Conservation (phyloP, 1,140 invertebrate genomes). For the Zaprionus ghesquierei region DNA sequence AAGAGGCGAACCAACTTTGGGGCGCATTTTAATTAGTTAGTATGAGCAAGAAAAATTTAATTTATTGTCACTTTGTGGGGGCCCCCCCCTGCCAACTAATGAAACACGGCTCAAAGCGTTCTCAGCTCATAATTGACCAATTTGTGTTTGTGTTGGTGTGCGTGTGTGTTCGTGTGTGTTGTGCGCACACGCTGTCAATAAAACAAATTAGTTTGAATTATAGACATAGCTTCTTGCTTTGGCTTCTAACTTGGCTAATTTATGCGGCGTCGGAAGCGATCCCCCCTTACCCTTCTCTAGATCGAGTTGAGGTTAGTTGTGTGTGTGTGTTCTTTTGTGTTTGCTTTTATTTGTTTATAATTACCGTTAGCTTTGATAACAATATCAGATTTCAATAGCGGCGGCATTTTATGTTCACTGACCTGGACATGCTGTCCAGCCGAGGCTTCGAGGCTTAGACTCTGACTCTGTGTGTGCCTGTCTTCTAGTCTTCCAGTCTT, state of each 20-base stretch:
- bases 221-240: slow-evolving; percentile 66
- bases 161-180: background rate
- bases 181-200: slow-evolving; percentile 78
- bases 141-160: slow-evolving; percentile 46
- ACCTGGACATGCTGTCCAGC: slow-evolving; percentile 57
- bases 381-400: slow-evolving; percentile 76
- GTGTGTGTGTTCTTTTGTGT: slow-evolving; percentile 47
- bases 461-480: background rate
- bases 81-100: slow-evolving; percentile 49
- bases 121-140: slow-evolving; percentile 67
- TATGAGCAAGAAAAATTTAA: slow-evolving; percentile 65
- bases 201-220: slow-evolving; percentile 82
- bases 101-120: slow-evolving; percentile 50
- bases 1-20: slow-evolving; percentile 27
- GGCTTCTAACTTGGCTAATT: slow-evolving; percentile 63
- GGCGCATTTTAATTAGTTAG: slow-evolving; percentile 77
- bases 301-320: background rate
- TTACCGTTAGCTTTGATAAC: slow-evolving; percentile 73
- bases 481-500: slow-evolving; percentile 29
- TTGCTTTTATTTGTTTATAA: slow-evolving; percentile 80
- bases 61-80: slow-evolving; percentile 73
- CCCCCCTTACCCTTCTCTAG: background rate
- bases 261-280: slow-evolving; percentile 72
- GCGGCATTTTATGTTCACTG: slow-evolving; percentile 67
- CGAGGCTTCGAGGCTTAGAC: background rate